Base-by-base conservation (phyloP, 2,888 invertebrate genomes). In the Asteroscopus sphinx region DNA sequence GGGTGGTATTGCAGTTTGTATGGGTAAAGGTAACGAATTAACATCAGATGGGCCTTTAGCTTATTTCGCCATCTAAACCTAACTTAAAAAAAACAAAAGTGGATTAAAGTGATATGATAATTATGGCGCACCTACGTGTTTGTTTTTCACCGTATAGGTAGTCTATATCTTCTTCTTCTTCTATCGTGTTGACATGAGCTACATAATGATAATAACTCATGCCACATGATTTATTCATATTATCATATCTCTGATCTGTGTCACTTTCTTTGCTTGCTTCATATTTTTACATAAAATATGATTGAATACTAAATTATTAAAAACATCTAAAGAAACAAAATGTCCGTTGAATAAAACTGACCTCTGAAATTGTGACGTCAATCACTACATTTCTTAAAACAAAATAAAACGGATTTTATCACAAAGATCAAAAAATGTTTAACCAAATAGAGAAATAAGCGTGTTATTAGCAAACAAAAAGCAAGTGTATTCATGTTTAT, bases 381-480 rank as follows among this genome's bases (percentile, higher is more conserved):
- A 30, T n/a, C 3, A 3, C 4, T 7, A 17, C 15, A 26, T 28
- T 28, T 28, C 5, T 25, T 39, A 5, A 8, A 1, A 16, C 21
- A 13, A 12, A 45, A 26, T 30, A 17, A 17, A 53, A 15, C 36
- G 21, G 16, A 51, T 54, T 30, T 12, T 40, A 39, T 44, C 8
- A 17, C 2, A 15, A 52, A 61, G 7, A 12, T 40, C 2, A n/a
- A 13, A 35, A 42, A 69, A 26, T 44, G 44, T 53, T 33, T 15
- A 45, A 44, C 15, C 2, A 25, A 45, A 48, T 48, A 30, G 16
- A 64, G 42, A 52, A 47, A 57, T 69, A 69, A 63, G 32, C 26
- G 28, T 49, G 12, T 41, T 46, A 65, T 51, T 36, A 57, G 25
- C 12, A 11, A 57, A 52, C 35, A 45, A 51, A 47, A 55, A 55